Evolutionary conservation across 92 coral and sea anemone genomes (phyloP).

Genomic region (Isaurus tuberculatus): DNA sequence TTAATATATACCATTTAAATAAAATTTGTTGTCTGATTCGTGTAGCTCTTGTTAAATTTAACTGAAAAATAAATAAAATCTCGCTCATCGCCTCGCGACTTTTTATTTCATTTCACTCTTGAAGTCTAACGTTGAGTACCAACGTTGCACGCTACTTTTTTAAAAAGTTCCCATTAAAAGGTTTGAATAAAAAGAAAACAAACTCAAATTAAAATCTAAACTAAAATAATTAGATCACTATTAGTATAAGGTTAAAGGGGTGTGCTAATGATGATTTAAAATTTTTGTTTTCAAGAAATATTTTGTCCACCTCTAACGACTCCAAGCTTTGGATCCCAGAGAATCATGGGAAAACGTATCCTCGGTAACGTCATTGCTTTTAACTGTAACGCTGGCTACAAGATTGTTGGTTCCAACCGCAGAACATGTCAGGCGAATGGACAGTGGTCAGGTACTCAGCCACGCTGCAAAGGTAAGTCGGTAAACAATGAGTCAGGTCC

Average conservation of each 20-base stretch:
- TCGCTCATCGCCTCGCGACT: too few species aligned
- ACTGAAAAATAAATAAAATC: too few species aligned
- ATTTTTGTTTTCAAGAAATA: slow-evolving; percentile 57
- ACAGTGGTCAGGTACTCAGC: slow-evolving; percentile 95
- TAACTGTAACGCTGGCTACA: slow-evolving; percentile 77
- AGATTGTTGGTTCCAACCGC: slow-evolving; percentile 69
- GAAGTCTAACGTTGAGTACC: too few species aligned
- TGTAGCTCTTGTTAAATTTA: too few species aligned
- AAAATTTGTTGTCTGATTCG: too few species aligned
- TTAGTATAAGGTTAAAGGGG: neutral
- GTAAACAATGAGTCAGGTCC: neutral
- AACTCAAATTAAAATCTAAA: too few species aligned
- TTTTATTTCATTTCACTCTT: too few species aligned
- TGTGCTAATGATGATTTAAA: too few species aligned
- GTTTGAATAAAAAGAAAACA: too few species aligned
- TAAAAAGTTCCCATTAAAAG: too few species aligned
- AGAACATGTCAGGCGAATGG: slow-evolving; percentile 89
- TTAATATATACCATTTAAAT: too few species aligned
- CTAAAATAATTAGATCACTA: neutral
- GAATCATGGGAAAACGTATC: slow-evolving; percentile 79
- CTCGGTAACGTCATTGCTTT: slow-evolving; percentile 84
- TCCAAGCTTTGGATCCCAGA: slow-evolving; percentile 75
- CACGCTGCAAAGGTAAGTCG: slow-evolving; percentile 80
- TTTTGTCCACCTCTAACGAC: slow-evolving; percentile 71
- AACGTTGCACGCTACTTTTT: too few species aligned